phyloP scores from a whole-genome alignment of 2,888 invertebrate genomes.

The Stictocephala bisonia region DNA sequence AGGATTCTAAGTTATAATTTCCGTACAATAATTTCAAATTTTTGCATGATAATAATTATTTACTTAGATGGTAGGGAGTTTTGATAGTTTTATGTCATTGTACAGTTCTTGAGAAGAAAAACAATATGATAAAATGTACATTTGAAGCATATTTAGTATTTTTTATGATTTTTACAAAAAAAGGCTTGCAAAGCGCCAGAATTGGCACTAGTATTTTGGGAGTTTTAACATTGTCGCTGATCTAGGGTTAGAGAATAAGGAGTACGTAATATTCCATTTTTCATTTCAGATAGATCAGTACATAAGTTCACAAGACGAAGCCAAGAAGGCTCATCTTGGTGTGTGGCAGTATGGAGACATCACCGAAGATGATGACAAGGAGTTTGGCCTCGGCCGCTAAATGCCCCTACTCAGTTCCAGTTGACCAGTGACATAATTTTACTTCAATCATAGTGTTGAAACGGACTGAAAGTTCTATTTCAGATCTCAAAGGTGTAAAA shows the following conservation, averaged over 20 bases:
- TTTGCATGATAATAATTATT: too few relatives aligned
- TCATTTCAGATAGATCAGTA: slow-evolving; percentile 76
- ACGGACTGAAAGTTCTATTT: slow-evolving; percentile 18
- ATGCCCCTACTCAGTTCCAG: neutral
- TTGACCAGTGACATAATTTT: slow-evolving; percentile 26
- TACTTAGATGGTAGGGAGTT: too few relatives aligned
- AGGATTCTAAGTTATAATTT: too few relatives aligned
- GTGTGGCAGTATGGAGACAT: slow-evolving; percentile 99
- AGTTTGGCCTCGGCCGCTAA: slow-evolving; percentile 60
- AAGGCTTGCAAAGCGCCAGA: too few relatives aligned
- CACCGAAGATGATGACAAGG: slow-evolving; percentile 89
- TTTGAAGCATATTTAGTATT: too few relatives aligned
- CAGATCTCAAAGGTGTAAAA: slow-evolving; percentile 30
- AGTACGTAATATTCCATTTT: neutral
- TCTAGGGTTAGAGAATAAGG: slow-evolving; percentile 69
- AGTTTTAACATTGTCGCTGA: too few relatives aligned
- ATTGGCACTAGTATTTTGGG: too few relatives aligned
- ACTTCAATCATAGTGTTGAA: neutral
- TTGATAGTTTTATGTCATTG: too few relatives aligned
- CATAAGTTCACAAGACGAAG: slow-evolving; percentile 85
- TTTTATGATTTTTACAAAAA: too few relatives aligned
- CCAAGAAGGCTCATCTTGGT: slow-evolving; percentile 86
- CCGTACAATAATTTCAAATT: too few relatives aligned
- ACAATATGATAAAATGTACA: too few relatives aligned
- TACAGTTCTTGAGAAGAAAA: too few relatives aligned